These are phyloP conservation scores for Itoplectis maculator DNA, from an alignment of 2,888 invertebrate genomes.

Conservation along the genomic window DNA sequence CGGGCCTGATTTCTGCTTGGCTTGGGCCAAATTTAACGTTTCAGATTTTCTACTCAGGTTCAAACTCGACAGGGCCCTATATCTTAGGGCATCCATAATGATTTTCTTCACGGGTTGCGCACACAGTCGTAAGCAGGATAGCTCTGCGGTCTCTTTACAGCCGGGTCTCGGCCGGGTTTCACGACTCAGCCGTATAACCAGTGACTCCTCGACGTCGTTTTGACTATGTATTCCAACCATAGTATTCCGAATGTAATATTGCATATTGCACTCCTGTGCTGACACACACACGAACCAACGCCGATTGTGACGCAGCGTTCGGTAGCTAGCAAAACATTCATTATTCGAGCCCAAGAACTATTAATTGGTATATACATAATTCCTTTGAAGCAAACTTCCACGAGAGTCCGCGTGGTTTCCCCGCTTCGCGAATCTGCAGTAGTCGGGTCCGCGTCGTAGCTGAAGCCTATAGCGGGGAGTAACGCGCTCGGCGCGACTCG, in stretches of 20 bases:
- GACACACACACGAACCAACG: neutral
- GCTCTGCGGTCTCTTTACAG: neutral
- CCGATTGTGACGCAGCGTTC: neutral
- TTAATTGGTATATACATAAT: slow-evolving; percentile 24
- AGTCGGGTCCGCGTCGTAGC: neutral
- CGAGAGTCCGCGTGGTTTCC: neutral
- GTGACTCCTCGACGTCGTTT: neutral
- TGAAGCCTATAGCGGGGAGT: neutral
- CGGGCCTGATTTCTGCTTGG: too few relatives aligned
- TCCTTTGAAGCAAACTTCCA: slow-evolving; percentile 5
- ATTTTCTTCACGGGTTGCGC: too few relatives aligned
- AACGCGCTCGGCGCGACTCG: neutral
- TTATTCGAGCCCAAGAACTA: slow-evolving; percentile 1
- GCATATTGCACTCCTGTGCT: neutral
- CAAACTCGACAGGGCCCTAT: too few relatives aligned
- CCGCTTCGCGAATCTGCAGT: neutral
- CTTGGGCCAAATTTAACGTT: too few relatives aligned
- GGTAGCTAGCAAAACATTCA: slow-evolving; percentile 1
- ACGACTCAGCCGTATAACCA: neutral
- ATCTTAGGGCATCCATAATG: too few relatives aligned
- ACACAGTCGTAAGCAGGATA: neutral
- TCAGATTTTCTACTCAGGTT: too few relatives aligned
- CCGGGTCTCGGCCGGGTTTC: neutral
- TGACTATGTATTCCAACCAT: neutral
- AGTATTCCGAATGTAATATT: neutral